phyloP scores from a whole-genome alignment of 1,140 invertebrate genomes.

The Drosophila ercepeae region DNA sequence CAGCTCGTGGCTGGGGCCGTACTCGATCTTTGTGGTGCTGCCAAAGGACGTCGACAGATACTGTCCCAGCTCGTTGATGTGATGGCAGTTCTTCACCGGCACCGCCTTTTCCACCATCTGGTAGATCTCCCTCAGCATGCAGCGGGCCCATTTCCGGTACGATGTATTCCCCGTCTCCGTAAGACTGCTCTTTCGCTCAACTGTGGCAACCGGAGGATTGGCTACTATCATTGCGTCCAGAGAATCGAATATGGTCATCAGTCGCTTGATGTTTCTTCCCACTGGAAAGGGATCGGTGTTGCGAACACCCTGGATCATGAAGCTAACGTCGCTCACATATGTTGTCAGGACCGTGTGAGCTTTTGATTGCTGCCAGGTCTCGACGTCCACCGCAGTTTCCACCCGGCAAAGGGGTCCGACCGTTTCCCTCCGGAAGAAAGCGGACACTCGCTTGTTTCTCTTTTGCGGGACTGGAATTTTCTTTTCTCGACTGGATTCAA shows the following conservation, averaged over 20 bases:
- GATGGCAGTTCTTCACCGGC: slow-evolving; percentile 25
- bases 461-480: too few relatives aligned
- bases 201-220: slow-evolving; percentile 2
- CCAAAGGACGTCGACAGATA: slow-evolving; percentile 56
- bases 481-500: neutral
- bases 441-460: neutral
- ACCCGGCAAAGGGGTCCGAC: slow-evolving; percentile 3
- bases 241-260: slow-evolving; percentile 45
- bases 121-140: slow-evolving; percentile 47
- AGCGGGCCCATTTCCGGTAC: slow-evolving; percentile 39
- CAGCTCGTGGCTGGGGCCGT: slow-evolving; percentile 53
- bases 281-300: slow-evolving; percentile 20
- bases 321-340: slow-evolving; percentile 44
- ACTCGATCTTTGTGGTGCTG: slow-evolving; percentile 39
- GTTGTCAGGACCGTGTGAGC: slow-evolving; percentile 37
- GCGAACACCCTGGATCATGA: slow-evolving; percentile 43
- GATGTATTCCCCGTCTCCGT: neutral
- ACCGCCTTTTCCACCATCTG: slow-evolving; percentile 40
- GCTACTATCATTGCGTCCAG: slow-evolving; percentile 16
- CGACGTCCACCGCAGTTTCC: slow-evolving; percentile 18
- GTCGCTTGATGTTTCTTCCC: slow-evolving; percentile 13
- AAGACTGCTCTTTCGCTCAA: neutral
- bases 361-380: slow-evolving; percentile 27
- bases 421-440: slow-evolving; percentile 6
- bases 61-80: slow-evolving; percentile 49